phyloP scores from a whole-genome alignment of 2,888 invertebrate species.

The Diadegma fenestrale region DNA sequence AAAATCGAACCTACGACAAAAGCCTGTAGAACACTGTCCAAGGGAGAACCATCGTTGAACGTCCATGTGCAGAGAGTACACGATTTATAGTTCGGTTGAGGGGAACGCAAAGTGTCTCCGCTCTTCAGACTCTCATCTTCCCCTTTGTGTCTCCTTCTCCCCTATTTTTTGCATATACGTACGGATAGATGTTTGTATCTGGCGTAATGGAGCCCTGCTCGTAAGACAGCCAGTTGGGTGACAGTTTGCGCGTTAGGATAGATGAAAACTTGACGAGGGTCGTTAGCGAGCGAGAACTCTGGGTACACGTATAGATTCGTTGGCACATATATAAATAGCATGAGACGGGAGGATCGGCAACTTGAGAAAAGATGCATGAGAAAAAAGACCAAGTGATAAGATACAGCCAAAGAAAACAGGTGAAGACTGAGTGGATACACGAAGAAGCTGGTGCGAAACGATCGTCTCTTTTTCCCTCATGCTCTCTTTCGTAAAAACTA shows the following conservation, averaged over 20 bases:
- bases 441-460: conserved; percentile 30
- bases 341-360: conserved; percentile 35
- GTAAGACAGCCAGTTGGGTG: conserved; percentile 66
- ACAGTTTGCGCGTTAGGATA: conserved; percentile 65
- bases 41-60: conserved; percentile 31
- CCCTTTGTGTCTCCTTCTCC: neutral
- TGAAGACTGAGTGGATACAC: conserved; percentile 52
- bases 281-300: conserved; percentile 60
- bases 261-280: conserved; percentile 68
- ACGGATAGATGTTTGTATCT: conserved; percentile 22
- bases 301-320: conserved; percentile 22
- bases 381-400: conserved; percentile 46
- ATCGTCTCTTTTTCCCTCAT: conserved; percentile 25
- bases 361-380: conserved; percentile 36
- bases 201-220: conserved; percentile 64
- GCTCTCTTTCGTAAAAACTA: conserved; percentile 38
- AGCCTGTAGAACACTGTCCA: conserved; percentile 51
- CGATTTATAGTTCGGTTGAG: conserved; percentile 59
- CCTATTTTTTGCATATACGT: neutral
- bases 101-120: conserved; percentile 60
- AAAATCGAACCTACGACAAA: conserved; percentile 57
- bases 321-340: conserved; percentile 8
- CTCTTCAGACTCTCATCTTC: conserved; percentile 21
- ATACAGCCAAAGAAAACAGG: conserved; percentile 52
- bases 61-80: conserved; percentile 33